Evolutionary conservation across 2,797 vertebrate species (phyloP).

Genomic region (Lates japonicus): DNA sequence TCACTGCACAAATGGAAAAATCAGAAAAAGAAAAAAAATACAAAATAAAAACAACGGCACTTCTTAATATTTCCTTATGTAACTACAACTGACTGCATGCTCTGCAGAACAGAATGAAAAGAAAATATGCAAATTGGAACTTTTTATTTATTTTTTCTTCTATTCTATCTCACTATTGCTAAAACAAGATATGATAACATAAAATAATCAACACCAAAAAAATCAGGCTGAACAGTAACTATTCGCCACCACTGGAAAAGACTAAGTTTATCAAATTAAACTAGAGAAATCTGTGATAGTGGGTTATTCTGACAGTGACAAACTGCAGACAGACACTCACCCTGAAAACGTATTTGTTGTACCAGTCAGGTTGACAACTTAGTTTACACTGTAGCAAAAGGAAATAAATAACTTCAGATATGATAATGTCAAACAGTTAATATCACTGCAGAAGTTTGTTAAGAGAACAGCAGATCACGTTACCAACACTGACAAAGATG

Average conservation of each 20-base stretch:
- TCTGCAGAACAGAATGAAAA: background rate
- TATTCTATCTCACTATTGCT: too few species aligned
- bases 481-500: background rate
- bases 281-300: background rate
- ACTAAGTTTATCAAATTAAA: background rate
- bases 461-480: background rate
- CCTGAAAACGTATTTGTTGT: constrained; percentile 57
- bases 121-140: background rate
- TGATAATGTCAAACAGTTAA: background rate
- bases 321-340: constrained; percentile 60
- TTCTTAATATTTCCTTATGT: background rate
- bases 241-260: background rate
- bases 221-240: background rate
- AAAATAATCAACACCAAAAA: background rate
- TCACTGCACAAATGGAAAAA: constrained; percentile 45
- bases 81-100: background rate
- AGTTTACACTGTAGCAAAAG: constrained; percentile 74
- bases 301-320: background rate
- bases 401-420: constrained; percentile 21
- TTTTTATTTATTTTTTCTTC: background rate
- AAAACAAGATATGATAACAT: background rate
- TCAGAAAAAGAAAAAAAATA: background rate
- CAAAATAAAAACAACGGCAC: background rate
- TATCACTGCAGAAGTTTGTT: background rate
- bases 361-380: constrained; percentile 58